phyloP scores from a whole-genome alignment of 2,888 invertebrate genomes.

The Hirudinaria manillensis region DNA sequence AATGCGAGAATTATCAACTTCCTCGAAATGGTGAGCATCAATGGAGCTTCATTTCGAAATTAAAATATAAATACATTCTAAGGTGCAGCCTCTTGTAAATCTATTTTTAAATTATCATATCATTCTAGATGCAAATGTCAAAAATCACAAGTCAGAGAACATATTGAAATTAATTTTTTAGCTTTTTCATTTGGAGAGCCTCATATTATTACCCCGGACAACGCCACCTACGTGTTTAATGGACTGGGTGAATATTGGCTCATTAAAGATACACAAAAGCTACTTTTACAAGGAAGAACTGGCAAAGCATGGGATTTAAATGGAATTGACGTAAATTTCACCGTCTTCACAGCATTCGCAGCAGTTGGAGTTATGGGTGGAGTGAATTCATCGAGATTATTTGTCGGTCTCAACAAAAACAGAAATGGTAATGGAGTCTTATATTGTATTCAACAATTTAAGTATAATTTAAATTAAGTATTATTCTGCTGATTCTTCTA shows the following conservation, averaged over 20 bases:
- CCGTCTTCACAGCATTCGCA: slow-evolving; percentile 28
- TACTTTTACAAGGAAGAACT: slow-evolving; percentile 26
- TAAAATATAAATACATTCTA: neutral
- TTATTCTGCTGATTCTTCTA: too few relatives aligned
- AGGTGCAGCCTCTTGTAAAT: neutral
- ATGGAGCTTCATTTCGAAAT: neutral
- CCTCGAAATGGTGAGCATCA: slow-evolving; percentile 26
- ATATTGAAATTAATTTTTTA: neutral
- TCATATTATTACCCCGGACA: slow-evolving; percentile 25
- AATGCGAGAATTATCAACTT: slow-evolving; percentile 22
- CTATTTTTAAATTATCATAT: neutral
- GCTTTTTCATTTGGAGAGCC: slow-evolving; percentile 24
- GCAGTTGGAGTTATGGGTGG: slow-evolving; percentile 4
- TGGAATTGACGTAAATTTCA: neutral
- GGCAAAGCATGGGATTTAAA: neutral
- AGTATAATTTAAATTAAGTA: neutral
- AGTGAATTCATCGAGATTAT: slow-evolving; percentile 9
- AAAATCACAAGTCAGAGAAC: neutral
- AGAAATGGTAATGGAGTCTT: neutral
- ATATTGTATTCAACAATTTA: neutral
- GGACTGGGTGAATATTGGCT: slow-evolving; percentile 25
- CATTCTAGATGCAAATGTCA: neutral
- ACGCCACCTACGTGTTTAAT: slow-evolving; percentile 20
- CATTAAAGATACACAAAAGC: neutral
- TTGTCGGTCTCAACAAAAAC: neutral